Evolutionary conservation across 2,113 vertebrate species (phyloP).

Genomic region (Myrmophylax atrothorax): DNA sequence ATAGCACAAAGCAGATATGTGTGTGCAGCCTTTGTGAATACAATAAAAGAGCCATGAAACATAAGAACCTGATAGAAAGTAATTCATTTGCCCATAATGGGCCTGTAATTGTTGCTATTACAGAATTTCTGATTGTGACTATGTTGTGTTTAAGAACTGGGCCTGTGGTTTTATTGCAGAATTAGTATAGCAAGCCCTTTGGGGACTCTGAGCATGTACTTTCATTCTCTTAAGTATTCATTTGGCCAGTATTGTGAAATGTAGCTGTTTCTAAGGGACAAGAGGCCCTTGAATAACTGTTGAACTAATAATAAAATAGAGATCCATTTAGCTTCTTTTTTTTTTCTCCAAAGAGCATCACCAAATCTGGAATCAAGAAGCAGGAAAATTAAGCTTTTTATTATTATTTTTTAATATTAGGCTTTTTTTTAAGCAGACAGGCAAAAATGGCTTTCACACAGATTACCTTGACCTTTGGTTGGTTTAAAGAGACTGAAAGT

Average conservation of each 20-base stretch:
- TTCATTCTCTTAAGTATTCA: slow-evolving; percentile 20
- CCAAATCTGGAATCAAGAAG: background rate
- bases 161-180: slow-evolving; percentile 66
- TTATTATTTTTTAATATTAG: background rate
- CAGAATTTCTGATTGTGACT: slow-evolving; percentile 37
- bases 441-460: background rate
- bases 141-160: slow-evolving; percentile 53
- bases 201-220: background rate
- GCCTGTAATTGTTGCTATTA: slow-evolving; percentile 48
- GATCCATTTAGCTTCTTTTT: background rate
- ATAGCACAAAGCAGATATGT: background rate
- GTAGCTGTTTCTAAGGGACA: background rate
- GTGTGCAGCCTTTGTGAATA: background rate
- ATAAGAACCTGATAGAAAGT: background rate
- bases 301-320: background rate
- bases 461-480: background rate
- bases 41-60: background rate
- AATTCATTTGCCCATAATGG: slow-evolving; percentile 45
- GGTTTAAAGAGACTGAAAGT: background rate
- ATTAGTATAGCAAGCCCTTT: slow-evolving; percentile 47
- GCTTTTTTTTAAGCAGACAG: background rate
- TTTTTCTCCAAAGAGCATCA: background rate
- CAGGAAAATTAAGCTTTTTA: background rate
- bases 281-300: background rate
- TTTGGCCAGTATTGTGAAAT: background rate